Conservation (phyloP, 2,888 invertebrate genomes). For the Amphipyra berbera region DNA sequence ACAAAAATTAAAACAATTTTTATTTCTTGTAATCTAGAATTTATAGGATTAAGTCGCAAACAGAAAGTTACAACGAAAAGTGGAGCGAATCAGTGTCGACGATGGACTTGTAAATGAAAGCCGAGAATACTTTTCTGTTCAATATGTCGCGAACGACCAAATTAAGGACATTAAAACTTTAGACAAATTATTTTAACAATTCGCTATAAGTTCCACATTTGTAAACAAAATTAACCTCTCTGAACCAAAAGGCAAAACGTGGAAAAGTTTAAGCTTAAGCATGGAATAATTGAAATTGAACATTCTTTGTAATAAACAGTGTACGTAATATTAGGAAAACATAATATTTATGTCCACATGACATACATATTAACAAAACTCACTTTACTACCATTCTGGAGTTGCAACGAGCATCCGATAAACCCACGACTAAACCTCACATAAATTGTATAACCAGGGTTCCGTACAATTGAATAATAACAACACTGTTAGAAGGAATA, state of each 20-base stretch:
- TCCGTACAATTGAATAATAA: constrained; percentile 23
- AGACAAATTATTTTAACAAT: not conserved
- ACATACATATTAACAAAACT: not conserved
- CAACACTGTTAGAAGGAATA: not conserved
- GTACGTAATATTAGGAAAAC: no score
- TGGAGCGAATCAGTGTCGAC: constrained; percentile 69
- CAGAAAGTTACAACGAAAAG: constrained; percentile 75
- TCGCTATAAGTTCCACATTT: not conserved
- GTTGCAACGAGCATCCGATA: not conserved
- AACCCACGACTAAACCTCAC: not conserved
- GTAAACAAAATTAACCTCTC: no score
- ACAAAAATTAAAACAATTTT: constrained; percentile 31
- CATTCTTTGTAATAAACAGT: not conserved
- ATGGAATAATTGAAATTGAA: not conserved
- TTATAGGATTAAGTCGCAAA: constrained; percentile 58
- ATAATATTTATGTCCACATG: not conserved
- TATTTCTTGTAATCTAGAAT: constrained; percentile 39
- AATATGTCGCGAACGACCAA: constrained; percentile 45
- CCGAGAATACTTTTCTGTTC: constrained; percentile 68
- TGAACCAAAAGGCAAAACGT: not conserved
- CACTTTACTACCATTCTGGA: not conserved
- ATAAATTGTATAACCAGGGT: not conserved
- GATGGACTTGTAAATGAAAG: constrained; percentile 72
- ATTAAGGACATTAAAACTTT: constrained; percentile 31
- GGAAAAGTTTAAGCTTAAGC: not conserved